Evolutionary conservation across 2,888 invertebrate genomes (phyloP), one percentile per base, ranked within the genome.

Genomic region (Lymantria dispar): DNA sequence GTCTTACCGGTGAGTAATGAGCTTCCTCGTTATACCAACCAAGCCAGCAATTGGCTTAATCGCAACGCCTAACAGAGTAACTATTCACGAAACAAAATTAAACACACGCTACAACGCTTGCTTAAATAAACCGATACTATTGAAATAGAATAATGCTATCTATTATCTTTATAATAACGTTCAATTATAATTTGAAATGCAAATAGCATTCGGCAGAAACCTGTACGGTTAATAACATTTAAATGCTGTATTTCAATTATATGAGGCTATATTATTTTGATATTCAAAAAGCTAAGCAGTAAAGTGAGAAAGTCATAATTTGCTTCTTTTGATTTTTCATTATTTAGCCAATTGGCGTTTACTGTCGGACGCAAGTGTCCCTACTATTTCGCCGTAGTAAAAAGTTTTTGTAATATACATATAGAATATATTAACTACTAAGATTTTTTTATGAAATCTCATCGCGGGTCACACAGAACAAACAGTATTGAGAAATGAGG

Each of bases 401-500:
- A 37, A n/a, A 37, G 22, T 22, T 3, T 3, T 22, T 22, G 22
- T 22, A 22, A 22, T 22, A 22, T 3, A 22, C 5, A 22, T 22
- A 22, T 3, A 22, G 38, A 12, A 42, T n/a, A 8, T 3, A 29
- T 33, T 43, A 12, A 39, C 38, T 33, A 12, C 43, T 14, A 22
- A 40, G 33, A 43, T 37, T 47, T 44, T n/a, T 52, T 37, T 41
- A 47, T 45, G 38, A 47, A 45, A 45, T 43, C 14, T 43, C 38
- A 60, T 63, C 52, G 61, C 64, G 64, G 62, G 61, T 64, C 60
- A 82, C 60, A 82, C 80, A 83, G 84, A 84, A 80, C 78, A 76
- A 78, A 79, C 74, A 71, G 64, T 65, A 71, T 83, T 80, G 77
- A 76, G 85, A 86, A 90, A 87, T 87, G 88, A 84, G 89, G 89